Percentiles rank a stretch among this genome's conserved stretches.
Evolutionary conservation across 2,888 invertebrate genomes (phyloP).

Genomic region (Caprella mutica): DNA sequence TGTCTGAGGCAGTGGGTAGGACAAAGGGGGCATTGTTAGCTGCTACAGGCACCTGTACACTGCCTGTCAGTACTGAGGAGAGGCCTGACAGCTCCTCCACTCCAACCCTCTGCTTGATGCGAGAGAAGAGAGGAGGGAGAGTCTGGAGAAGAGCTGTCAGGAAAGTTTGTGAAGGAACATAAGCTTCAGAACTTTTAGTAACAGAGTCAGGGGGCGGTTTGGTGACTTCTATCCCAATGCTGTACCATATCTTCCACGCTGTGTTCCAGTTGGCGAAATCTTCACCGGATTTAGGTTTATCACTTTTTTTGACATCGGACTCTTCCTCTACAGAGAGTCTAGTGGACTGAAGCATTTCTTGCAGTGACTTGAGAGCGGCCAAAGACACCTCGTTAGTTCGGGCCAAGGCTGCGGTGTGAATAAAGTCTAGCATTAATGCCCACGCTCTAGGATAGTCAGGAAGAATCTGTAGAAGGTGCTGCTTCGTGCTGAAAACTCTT

Average conservation of each 20-base stretch:
- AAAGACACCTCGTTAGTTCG: constrained; percentile 91
- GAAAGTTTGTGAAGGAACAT: constrained; percentile 85
- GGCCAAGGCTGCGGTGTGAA: constrained; percentile 80
- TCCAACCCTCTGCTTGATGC: constrained; percentile 66
- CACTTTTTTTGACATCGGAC: background rate
- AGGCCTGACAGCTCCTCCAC: constrained; percentile 49
- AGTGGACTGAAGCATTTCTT: constrained; percentile 61
- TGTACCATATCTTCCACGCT: constrained; percentile 72
- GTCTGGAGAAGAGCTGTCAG: constrained; percentile 88
- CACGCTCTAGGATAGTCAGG: constrained; percentile 90
- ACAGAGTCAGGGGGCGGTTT: constrained; percentile 45
- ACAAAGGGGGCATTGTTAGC: constrained; percentile 69
- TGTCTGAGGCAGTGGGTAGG: constrained; percentile 63
- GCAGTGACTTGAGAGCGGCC: constrained; percentile 90
- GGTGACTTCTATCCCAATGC: constrained; percentile 69
- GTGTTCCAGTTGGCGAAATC: constrained; percentile 59
- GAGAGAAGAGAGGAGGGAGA: constrained; percentile 86
- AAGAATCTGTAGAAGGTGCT: constrained; percentile 64
- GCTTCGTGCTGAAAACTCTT: constrained; percentile 82
- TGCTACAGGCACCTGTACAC: constrained; percentile 67
- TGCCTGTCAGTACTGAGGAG: constrained; percentile 61
- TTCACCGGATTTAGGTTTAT: constrained; percentile 35
- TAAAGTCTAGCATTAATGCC: constrained; percentile 83
- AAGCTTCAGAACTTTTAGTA: constrained; percentile 44
- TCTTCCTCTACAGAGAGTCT: constrained; percentile 5